Percentiles rank a stretch among this genome's conserved stretches.
phyloP scores from a whole-genome alignment of 2,888 invertebrate species.

The Perizoma flavofasciatum region DNA sequence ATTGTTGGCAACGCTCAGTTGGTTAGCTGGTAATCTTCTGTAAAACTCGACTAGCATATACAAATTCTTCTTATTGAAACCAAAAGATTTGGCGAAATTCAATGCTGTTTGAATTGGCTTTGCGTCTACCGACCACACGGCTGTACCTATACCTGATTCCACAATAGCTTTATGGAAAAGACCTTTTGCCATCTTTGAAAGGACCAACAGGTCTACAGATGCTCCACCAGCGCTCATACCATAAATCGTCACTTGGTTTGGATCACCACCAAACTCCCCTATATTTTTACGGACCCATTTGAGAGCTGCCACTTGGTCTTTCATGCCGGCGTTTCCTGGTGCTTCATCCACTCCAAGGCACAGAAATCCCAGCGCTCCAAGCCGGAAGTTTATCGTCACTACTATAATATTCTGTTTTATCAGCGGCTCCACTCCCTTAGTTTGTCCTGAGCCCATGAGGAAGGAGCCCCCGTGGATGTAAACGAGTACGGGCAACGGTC shows the following conservation, averaged over 20 bases:
- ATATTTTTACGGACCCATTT: slow-evolving; percentile 54
- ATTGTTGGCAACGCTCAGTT: slow-evolving; percentile 38
- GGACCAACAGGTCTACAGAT: slow-evolving; percentile 46
- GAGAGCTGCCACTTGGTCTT: slow-evolving; percentile 53
- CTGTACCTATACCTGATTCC: slow-evolving; percentile 44
- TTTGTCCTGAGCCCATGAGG: slow-evolving; percentile 46
- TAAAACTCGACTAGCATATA: slow-evolving; percentile 36
- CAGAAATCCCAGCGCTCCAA: slow-evolving; percentile 53
- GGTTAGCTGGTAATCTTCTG: slow-evolving; percentile 35
- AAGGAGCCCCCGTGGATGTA: slow-evolving; percentile 54
- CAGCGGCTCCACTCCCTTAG: slow-evolving; percentile 45
- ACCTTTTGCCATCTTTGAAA: slow-evolving; percentile 46
- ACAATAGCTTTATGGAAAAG: slow-evolving; percentile 50
- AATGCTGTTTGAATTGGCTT: slow-evolving; percentile 44
- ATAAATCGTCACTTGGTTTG: slow-evolving; percentile 51
- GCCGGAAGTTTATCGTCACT: slow-evolving; percentile 54
- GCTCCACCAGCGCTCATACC: slow-evolving; percentile 59
- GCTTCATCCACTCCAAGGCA: slow-evolving; percentile 48
- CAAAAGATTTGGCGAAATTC: slow-evolving; percentile 30
- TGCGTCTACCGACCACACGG: slow-evolving; percentile 44
- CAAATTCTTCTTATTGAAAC: slow-evolving; percentile 18
- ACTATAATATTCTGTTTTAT: slow-evolving; percentile 49
- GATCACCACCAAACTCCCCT: slow-evolving; percentile 52
- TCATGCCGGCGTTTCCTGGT: slow-evolving; percentile 55
- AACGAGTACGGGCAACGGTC: slow-evolving; percentile 46